Percentiles rank a stretch among this genome's conserved stretches.
Evolutionary conservation across 2,113 vertebrate genomes (phyloP).

Genomic region (Narcine bancroftii): DNA sequence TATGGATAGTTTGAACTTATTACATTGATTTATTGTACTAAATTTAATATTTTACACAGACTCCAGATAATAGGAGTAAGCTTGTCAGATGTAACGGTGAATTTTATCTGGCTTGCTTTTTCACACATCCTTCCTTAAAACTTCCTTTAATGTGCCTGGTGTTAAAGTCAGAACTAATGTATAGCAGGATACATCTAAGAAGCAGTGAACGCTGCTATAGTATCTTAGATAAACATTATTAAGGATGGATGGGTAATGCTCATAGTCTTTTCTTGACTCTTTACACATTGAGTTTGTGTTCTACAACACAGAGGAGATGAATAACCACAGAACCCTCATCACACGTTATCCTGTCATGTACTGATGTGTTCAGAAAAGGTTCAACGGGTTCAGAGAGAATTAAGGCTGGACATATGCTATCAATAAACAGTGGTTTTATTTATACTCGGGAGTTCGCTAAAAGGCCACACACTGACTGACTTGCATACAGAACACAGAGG

Average conservation of each 20-base stretch:
- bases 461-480: too few species aligned
- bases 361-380: too few species aligned
- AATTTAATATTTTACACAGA: background rate
- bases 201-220: too few species aligned
- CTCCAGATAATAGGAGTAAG: background rate
- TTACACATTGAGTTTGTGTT: background rate
- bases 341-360: too few species aligned
- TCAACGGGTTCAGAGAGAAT: too few species aligned
- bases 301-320: background rate
- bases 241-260: background rate
- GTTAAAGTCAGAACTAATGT: background rate
- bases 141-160: background rate
- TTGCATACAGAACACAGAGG: too few species aligned
- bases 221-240: background rate
- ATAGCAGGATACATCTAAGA: background rate
- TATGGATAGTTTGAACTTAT: background rate
- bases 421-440: too few species aligned
- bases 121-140: background rate
- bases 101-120: background rate
- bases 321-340: background rate
- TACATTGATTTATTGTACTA: background rate
- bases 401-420: too few species aligned
- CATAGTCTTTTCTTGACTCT: too few species aligned
- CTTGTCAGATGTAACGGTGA: background rate
- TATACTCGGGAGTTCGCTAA: too few species aligned